These are phyloP conservation scores for Okapia johnstoni DNA, from an alignment of 2,113 vertebrate genomes.

Conservation along the genomic window DNA sequence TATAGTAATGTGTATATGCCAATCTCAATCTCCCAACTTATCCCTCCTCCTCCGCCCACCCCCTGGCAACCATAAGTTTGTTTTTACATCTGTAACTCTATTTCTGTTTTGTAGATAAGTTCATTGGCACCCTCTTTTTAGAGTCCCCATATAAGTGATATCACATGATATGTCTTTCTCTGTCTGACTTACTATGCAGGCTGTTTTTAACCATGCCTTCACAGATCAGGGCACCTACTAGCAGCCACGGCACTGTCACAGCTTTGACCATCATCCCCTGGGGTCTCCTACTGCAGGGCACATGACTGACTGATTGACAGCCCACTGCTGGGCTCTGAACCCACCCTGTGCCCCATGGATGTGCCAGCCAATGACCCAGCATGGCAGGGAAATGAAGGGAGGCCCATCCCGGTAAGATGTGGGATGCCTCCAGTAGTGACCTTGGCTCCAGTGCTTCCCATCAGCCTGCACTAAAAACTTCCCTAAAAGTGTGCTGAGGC, in stretches of 20 bases:
- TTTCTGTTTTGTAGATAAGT: not conserved
- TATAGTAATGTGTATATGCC: not conserved
- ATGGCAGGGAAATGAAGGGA: too few species aligned
- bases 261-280: not conserved
- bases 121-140: not conserved
- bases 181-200: not conserved
- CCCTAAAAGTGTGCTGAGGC: not conserved
- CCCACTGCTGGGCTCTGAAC: not conserved
- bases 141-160: not conserved
- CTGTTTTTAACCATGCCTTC: not conserved
- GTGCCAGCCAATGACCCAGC: not conserved
- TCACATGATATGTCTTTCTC: not conserved
- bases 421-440: accelerated
- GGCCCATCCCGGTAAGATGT: accelerated
- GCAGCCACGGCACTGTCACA: accelerated
- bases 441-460: not conserved
- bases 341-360: not conserved
- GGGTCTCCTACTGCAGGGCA: not conserved
- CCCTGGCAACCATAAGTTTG: not conserved
- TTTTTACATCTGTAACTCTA: not conserved
- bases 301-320: not conserved
- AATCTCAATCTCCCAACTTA: not conserved
- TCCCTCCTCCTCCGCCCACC: not conserved
- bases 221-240: not conserved
- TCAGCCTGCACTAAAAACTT: not conserved